Evolutionary conservation across 2,113 vertebrate genomes (phyloP), one percentile per base, ranked within the genome.

Genomic region (Otocyon megalotis): DNA sequence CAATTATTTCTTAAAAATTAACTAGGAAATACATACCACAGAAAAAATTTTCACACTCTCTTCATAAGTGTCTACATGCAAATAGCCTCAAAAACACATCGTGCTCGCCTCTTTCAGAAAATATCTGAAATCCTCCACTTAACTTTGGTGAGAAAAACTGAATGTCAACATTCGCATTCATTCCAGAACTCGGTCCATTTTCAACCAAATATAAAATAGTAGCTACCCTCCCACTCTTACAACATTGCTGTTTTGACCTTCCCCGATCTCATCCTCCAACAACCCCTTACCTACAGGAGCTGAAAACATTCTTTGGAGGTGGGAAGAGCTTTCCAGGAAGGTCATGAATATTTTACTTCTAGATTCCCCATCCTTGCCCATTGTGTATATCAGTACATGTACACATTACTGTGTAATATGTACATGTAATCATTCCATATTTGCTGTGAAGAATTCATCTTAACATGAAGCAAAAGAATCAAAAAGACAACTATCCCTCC

Each of bases 1-100:
- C 37, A 96, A 94, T 82, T 90, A 91, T 17, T 90, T 93, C 88
- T 80, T 83, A 88, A 63, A 79, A 93, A 94, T 93, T 89, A 96
- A 93, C 72, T 43, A 83, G 84, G 79, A 96, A 95, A 89, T 30
- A 58, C 24, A 77, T 8, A 30, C 48, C 67, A 50, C 20, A 80
- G 28, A 92, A 83, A 62, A 28, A 60, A 60, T 82, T 60, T 87
- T 97, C 90, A 95, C 53, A 92, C 88, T 69, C 80, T 96, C 87
- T 93, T 82, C 90, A 7, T 9, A 87, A 89, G 74, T 37, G 43
- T 80, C 80, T 60, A 72, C 30, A 48, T 35, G 65, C 74, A 92
- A 95, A 92, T 3, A 79, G 85, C 50, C 90, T 93, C 86, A 43
- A 30, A 17, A 76, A 60, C 32, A 54, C 14, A 3, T 67, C 81